Conservation (phyloP, 2,113 vertebrate genomes). For the Salvelinus alpinus region DNA sequence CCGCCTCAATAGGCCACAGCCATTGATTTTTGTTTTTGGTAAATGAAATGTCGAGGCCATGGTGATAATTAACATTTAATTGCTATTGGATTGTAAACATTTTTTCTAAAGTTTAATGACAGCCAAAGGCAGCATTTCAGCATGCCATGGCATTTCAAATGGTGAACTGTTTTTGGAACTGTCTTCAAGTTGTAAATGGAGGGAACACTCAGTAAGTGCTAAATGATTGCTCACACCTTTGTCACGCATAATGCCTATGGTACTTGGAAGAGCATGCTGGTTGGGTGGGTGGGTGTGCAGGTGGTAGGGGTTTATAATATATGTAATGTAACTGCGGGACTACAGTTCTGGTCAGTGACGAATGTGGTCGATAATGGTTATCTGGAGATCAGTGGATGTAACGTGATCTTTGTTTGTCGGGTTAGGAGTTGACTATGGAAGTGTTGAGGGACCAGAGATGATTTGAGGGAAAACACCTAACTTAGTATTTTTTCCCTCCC, state of each 20-base stretch:
- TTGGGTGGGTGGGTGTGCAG: background rate
- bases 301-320: background rate
- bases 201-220: background rate
- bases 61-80: slow-evolving; percentile 36
- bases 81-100: slow-evolving; percentile 14
- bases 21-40: slow-evolving; percentile 17
- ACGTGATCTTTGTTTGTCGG: background rate
- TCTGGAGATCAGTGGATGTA: slow-evolving; percentile 5
- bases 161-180: slow-evolving; percentile 2
- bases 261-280: background rate
- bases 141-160: background rate
- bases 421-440: background rate
- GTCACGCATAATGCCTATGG: background rate
- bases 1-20: background rate
- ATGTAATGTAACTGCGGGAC: background rate
- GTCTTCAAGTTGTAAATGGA: background rate
- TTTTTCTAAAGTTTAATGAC: slow-evolving; percentile 1
- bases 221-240: no score
- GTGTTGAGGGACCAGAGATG: background rate
- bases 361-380: slow-evolving; percentile 2
- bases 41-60: slow-evolving; percentile 15
- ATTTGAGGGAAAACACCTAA: slow-evolving; percentile 12
- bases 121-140: slow-evolving; percentile 1
- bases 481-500: slow-evolving; percentile 5
- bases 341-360: background rate